phyloP scores from a whole-genome alignment of 2,888 invertebrate genomes.

The Macrophya alboannulata region DNA sequence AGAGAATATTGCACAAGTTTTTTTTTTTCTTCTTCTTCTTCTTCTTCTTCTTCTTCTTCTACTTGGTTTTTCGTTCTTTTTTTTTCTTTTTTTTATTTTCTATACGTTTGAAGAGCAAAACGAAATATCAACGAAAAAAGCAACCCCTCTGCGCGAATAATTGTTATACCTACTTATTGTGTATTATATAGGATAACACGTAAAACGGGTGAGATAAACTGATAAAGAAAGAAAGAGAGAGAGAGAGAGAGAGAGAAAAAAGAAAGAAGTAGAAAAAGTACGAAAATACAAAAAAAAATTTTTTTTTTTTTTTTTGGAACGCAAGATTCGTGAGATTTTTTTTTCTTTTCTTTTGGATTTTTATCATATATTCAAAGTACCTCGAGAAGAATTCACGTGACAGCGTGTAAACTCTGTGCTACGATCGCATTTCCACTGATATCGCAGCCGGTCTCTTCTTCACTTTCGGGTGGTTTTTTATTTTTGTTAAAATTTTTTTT shows the following conservation, averaged over 20 bases:
- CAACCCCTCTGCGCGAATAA: background rate
- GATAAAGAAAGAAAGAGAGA: background rate
- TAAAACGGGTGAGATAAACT: background rate
- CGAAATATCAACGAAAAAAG: background rate
- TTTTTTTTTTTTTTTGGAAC: background rate
- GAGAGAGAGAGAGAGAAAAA: background rate
- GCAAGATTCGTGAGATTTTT: background rate
- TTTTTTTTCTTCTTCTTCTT: background rate
- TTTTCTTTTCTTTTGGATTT: background rate
- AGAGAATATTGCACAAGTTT: background rate
- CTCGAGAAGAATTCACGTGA: constrained; percentile 74
- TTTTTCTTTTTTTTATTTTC: background rate
- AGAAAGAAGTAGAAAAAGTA: background rate
- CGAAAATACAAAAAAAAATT: background rate
- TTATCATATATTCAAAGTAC: constrained; percentile 64
- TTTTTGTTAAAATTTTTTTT: background rate
- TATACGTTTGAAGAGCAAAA: background rate
- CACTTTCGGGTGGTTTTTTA: background rate
- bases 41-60: no score
- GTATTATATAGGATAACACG: background rate
- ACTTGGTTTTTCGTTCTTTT: background rate
- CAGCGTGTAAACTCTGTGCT: constrained; percentile 72
- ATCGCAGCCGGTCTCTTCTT: background rate
- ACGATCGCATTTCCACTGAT: constrained; percentile 69
- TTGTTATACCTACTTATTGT: background rate